Percentiles rank a stretch among this genome's conserved stretches.
These are phyloP conservation scores for Achlya flavicornis DNA, from an alignment of 2,888 invertebrate species.

Conservation along the genomic window DNA sequence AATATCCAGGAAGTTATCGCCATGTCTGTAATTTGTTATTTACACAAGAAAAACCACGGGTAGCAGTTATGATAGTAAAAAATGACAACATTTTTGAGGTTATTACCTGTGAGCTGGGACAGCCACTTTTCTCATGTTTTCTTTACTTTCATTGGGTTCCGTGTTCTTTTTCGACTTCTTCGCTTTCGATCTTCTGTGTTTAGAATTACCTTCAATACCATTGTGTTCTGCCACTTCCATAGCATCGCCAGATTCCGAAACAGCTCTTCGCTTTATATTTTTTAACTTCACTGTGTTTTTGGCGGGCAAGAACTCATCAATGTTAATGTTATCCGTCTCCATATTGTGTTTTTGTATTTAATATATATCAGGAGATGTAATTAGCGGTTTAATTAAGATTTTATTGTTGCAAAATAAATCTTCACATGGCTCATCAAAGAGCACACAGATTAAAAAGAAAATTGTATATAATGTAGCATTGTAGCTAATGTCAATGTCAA, in stretches of 20 bases:
- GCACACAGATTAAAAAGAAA: constrained; percentile 41
- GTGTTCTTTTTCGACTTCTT: constrained; percentile 68
- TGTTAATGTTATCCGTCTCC: constrained; percentile 80
- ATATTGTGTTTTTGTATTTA: constrained; percentile 42
- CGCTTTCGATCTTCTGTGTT: constrained; percentile 65
- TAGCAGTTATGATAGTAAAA: constrained; percentile 12
- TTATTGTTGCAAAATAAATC: constrained; percentile 33
- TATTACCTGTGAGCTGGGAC: constrained; percentile 94
- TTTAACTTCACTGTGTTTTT: constrained; percentile 75
- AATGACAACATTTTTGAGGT: constrained; percentile 42
- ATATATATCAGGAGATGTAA: background rate
- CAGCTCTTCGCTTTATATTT: constrained; percentile 80
- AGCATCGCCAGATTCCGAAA: constrained; percentile 76
- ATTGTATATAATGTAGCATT: too few species aligned
- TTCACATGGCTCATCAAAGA: constrained; percentile 49
- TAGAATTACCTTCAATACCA: constrained; percentile 80
- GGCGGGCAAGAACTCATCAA: constrained; percentile 79
- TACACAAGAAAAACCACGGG: background rate
- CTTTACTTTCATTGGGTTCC: constrained; percentile 82
- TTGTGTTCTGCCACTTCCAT: constrained; percentile 88
- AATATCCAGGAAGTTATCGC: too few species aligned
- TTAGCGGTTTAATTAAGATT: background rate
- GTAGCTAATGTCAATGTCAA: constrained; percentile 11
- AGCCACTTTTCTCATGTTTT: constrained; percentile 88
- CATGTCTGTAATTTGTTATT: too few species aligned